Evolutionary conservation across 2,113 vertebrate species (phyloP).

Genomic region (Thamnaconus septentrionalis): DNA sequence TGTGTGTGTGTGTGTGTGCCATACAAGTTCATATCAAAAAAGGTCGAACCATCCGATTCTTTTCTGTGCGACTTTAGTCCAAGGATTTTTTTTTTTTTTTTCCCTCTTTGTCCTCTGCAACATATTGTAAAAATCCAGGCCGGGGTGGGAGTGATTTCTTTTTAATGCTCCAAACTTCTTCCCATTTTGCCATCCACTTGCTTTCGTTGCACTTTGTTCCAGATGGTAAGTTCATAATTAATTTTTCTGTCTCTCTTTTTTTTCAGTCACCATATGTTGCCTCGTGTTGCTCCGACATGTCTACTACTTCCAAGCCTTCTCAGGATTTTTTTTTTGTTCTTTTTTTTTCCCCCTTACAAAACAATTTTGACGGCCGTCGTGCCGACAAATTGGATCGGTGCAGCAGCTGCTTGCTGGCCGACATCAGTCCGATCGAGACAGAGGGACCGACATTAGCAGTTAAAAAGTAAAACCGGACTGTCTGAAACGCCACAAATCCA

Average conservation of each 20-base stretch:
- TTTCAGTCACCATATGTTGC: slow-evolving; percentile 3
- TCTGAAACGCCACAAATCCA: slow-evolving; percentile 38
- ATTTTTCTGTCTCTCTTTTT: slow-evolving; percentile 6
- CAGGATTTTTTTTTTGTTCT: background rate
- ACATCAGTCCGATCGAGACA: slow-evolving; percentile 32
- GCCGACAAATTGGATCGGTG: background rate
- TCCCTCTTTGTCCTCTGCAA: slow-evolving; percentile 10
- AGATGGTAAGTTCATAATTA: slow-evolving; percentile 8
- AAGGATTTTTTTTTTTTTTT: background rate
- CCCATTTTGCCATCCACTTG: slow-evolving; percentile 1
- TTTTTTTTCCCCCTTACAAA: background rate
- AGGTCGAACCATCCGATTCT: slow-evolving; percentile 3
- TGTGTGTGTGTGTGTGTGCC: too few species aligned
- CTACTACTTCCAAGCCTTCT: slow-evolving; percentile 7
- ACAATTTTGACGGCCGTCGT: too few species aligned
- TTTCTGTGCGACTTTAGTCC: background rate
- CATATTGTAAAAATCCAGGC: slow-evolving; percentile 19
- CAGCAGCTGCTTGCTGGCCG: slow-evolving; percentile 14
- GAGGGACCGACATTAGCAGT: slow-evolving; percentile 41
- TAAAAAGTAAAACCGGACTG: slow-evolving; percentile 30
- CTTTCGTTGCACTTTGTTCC: slow-evolving; percentile 1
- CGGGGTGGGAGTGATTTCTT: slow-evolving; percentile 22
- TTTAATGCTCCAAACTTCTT: slow-evolving; percentile 7
- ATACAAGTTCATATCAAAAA: slow-evolving; percentile 16
- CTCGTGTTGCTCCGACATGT: background rate